Base-by-base conservation (phyloP, 2,888 invertebrate genomes). In the Aporophyla lueneburgensis region DNA sequence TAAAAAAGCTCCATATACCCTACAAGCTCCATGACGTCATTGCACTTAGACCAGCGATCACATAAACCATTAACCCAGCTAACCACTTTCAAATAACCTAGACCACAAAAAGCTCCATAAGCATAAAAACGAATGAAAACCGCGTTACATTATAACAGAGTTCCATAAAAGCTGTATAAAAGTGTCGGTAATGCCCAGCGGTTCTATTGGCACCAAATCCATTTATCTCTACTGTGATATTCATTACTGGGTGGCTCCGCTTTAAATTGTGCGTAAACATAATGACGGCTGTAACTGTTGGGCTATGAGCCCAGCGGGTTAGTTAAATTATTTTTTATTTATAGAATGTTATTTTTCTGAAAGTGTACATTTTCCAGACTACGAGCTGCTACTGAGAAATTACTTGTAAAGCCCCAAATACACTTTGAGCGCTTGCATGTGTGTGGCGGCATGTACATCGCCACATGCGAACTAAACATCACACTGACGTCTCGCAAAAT, bases 241-340 rank as follows among this genome's bases (percentile, higher is more conserved):
- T 93, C 92, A 93, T 93, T 92, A 92, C 91, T 85, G 86, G 86
- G 80, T 74, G 87, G 91, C 90, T 89, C 87, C 85, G 88, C 85
- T 93, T 93, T 93, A 93, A 93, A 93, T 93, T 92, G 93, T 91
- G 92, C 92, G 93, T 93, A 92, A 93, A 93, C 91, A 90, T 93
- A 92, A 93, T 92, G 93, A 92, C 87, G 87, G 87, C 84, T 91
- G 88, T 91, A 89, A 84, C 65, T 78, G 80, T 88, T 73, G 76
- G 89, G 92, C 91, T 74, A 87, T 46, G 40, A 77, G 82, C 86
- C 51, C 12, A 51, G 88, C 85, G 87, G 54, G 4, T 7, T 4
- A 49, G 6, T 19, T 19, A 12, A 49, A 46, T 46, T 49, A 24
- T 46, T 43, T 43, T 46, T 10, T 1, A 46, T 46, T 46, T 10